Conservation (phyloP, 2,113 vertebrate genomes). For the Okapia johnstoni region DNA sequence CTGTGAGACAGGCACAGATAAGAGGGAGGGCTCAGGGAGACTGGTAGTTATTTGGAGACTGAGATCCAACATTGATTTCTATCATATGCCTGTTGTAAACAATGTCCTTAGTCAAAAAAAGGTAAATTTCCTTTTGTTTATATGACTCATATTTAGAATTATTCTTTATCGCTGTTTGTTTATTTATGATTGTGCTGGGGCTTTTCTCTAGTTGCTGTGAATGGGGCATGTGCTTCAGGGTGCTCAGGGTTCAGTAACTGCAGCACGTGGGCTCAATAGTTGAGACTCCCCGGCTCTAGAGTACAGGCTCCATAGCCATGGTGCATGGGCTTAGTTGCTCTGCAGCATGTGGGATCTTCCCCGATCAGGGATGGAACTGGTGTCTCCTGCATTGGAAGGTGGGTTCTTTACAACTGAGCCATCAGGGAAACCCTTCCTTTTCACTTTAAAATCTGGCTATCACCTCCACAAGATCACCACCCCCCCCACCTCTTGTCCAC, state of each 20-base stretch:
- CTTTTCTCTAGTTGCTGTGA: neutral
- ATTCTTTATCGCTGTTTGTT: neutral
- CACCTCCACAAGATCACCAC: neutral
- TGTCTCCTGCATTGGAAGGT: neutral
- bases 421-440: neutral
- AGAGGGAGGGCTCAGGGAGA: neutral
- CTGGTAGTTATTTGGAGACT: neutral
- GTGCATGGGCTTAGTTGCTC: neutral
- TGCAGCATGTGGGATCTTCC: neutral
- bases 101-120: neutral
- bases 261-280: rapidly evolving
- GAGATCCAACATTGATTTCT: neutral
- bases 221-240: neutral
- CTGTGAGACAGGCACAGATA: too few relatives aligned
- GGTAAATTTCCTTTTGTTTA: neutral
- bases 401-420: neutral
- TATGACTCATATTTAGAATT: neutral
- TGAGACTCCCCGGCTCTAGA: neutral
- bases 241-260: neutral
- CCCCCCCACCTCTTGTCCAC: neutral
- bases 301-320: neutral
- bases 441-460: neutral
- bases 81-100: neutral
- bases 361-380: neutral
- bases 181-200: neutral